A percentile compares a stretch with the other conserved stretches of the same genome.
These are phyloP conservation scores for Chrysocyon brachyurus DNA, from an alignment of 2,797 vertebrate genomes.

Conservation along the genomic window DNA sequence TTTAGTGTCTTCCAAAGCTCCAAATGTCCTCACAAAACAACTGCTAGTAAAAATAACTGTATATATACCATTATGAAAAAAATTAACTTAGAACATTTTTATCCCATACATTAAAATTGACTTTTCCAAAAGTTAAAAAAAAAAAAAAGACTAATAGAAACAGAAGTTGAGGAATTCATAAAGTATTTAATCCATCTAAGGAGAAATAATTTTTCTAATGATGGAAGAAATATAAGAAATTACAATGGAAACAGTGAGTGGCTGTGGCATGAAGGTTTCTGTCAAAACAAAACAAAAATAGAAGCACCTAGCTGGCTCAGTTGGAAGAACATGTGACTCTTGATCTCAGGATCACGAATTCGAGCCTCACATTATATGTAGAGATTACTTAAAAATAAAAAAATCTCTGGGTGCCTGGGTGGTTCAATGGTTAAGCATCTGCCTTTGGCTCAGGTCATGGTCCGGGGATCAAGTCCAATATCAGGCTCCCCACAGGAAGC, in stretches of 20 bases:
- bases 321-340: neutral
- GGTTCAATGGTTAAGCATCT: too few relatives aligned
- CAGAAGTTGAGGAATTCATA: neutral
- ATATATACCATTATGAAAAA: neutral
- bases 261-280: neutral
- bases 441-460: too few relatives aligned
- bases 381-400: neutral
- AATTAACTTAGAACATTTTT: neutral
- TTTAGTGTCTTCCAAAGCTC: neutral
- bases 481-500: too few relatives aligned
- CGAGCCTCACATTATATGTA: neutral
- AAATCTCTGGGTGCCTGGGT: too few relatives aligned
- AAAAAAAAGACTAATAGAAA: neutral
- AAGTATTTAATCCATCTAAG: neutral
- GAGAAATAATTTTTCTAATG: slow-evolving; percentile 1
- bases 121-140: neutral
- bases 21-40: neutral
- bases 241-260: neutral
- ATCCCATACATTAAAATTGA: neutral
- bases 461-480: too few relatives aligned
- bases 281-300: too few relatives aligned
- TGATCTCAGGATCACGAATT: neutral
- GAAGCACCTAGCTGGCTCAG: neutral
- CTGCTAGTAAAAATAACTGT: neutral
- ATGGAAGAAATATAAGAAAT: slow-evolving; percentile 11